Base-by-base conservation (phyloP, 2,797 vertebrate genomes). In the Cebuella pygmaea region DNA sequence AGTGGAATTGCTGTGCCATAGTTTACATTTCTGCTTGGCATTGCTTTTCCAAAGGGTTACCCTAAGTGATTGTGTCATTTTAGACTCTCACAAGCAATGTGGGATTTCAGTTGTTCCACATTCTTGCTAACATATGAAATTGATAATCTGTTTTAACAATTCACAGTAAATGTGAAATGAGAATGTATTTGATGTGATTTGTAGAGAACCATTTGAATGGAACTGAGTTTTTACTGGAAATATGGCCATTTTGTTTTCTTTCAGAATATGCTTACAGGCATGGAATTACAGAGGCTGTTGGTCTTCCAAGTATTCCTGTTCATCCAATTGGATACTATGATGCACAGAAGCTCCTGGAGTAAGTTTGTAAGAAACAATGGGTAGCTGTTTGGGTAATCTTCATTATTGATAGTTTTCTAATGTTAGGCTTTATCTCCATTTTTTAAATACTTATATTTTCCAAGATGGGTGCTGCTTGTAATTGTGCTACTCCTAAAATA, bases 251-350 rank as follows among this genome's bases (percentile, higher is more conserved):
- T 72, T 93, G 95, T 96, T 52, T 72, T 50, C 50, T 52, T 70
- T 92, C 94, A 99, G 99, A 99, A 80, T 99, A 99, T 83, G 99
- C 98, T 6, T 99, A 99, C 97, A 99, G 99, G 97, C 97, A 89
- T 57, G 98, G 96, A 81, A 97, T 98, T 59, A 97, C 98, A 67
- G 98, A 98, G 1, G 99, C 98, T 91, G 98, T 99, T 26, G 99
- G 99, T 78, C 99, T 99, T 97, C 99, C 99, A 15, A 99, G 98
- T 87, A 99, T 99, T 97, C 99, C 99, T 20, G 99, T 99, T 89
- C 99, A 99, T 98, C 99, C 99, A 19, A 99, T 99, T 97, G 99
- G 99, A 46, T 99, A 99, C 97, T 19, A 98, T 3, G 99, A 99
- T 96, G 99, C 99, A 57, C 97, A 99, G 94, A 96, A 96, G 4